Evolutionary conservation across 1,140 invertebrate species (phyloP).

Genomic region (Meteorus sp.): DNA sequence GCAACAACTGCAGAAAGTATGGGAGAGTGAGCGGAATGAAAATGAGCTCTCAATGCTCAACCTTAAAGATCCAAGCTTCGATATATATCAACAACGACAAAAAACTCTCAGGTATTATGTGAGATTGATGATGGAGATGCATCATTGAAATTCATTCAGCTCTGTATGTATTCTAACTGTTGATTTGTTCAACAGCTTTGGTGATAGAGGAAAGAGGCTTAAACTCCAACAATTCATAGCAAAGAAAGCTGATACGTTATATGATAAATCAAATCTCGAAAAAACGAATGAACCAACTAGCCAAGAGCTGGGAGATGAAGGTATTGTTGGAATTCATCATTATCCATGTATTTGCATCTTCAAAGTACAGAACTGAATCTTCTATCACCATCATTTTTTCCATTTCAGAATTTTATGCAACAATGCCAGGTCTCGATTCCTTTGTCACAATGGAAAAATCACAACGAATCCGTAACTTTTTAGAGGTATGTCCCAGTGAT

Average conservation of each 20-base stretch:
- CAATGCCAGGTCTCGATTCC: constrained; percentile 83
- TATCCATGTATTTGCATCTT: not conserved
- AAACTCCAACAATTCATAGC: constrained; percentile 82
- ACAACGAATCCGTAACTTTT: constrained; percentile 74
- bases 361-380: not conserved
- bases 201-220: constrained; percentile 78
- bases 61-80: constrained; percentile 70
- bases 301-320: constrained; percentile 54
- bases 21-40: constrained; percentile 78
- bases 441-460: constrained; percentile 74
- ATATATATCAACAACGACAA: constrained; percentile 75
- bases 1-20: constrained; percentile 80
- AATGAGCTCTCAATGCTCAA: constrained; percentile 70
- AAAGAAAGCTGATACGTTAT: constrained; percentile 74
- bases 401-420: constrained; percentile 73
- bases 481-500: constrained; percentile 65
- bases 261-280: constrained; percentile 62
- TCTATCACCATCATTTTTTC: constrained; percentile 29
- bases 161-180: not conserved
- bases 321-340: constrained; percentile 32
- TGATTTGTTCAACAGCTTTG: constrained; percentile 62
- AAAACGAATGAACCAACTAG: constrained; percentile 52
- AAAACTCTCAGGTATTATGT: constrained; percentile 62
- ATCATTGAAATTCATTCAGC: not conserved
- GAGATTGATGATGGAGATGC: not conserved